A percentile compares a stretch with the other conserved stretches of the same genome.
Evolutionary conservation across 2,113 vertebrate genomes (phyloP).

Genomic region (Elephas maximus): DNA sequence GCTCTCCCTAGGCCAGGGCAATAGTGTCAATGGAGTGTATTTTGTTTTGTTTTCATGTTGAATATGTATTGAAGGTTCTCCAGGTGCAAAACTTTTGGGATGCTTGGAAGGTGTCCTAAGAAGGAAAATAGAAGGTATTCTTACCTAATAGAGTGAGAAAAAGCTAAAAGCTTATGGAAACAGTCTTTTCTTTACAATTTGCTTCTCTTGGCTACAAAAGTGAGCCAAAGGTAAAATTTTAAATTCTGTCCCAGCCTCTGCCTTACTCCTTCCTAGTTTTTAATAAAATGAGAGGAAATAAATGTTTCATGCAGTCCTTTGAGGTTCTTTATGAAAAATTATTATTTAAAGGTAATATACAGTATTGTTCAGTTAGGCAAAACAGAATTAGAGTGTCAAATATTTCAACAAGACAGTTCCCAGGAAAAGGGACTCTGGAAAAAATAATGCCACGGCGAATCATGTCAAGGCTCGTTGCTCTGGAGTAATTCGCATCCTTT

Average conservation of each 20-base stretch:
- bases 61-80: conserved; percentile 17
- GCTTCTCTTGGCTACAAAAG: background rate
- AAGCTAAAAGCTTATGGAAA: background rate
- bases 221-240: conserved; percentile 32
- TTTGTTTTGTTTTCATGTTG: conserved; percentile 8
- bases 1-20: background rate
- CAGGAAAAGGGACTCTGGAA: conserved; percentile 55
- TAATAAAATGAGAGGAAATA: conserved; percentile 63
- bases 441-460: conserved; percentile 60
- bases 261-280: conserved; percentile 41
- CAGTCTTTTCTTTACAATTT: background rate
- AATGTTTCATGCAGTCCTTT: conserved; percentile 58
- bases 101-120: conserved; percentile 10
- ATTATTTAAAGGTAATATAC: conserved; percentile 65
- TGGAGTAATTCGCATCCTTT: conserved; percentile 60
- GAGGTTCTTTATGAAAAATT: conserved; percentile 69
- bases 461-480: conserved; percentile 53
- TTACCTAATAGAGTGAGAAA: background rate
- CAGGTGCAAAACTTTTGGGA: background rate
- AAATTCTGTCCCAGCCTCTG: conserved; percentile 35
- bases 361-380: conserved; percentile 65
- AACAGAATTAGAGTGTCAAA: conserved; percentile 71
- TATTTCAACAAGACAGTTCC: conserved; percentile 73
- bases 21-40: background rate
- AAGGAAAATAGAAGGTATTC: conserved; percentile 7